Base-by-base conservation (phyloP, 2,113 vertebrate genomes). In the Plotosus lineatus region DNA sequence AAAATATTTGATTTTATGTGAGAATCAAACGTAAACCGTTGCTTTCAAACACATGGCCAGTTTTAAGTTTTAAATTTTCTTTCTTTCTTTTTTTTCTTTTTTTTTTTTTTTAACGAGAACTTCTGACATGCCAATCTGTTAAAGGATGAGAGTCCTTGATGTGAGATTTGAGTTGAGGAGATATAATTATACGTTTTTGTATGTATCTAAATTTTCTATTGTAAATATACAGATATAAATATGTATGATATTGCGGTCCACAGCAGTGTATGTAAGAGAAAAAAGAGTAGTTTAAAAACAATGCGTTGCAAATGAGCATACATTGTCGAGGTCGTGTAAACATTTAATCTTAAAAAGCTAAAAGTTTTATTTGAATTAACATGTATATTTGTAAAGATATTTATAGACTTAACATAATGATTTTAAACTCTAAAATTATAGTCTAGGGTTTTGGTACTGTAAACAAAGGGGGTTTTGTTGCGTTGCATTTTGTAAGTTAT, bases 301-400 rank as follows among this genome's bases (percentile, higher is more conserved):
- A 83, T 93, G 86, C 90, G 91, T 94, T 92, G 91, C 92, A 91
- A 90, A 93, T 89, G 92, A 93, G 92, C 93, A 93, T 93, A 95
- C 93, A 94, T 93, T 94, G 94, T 95, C 92, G 88, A 81, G 88
- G 85, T 88, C 65, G 66, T 92, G 89, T 91, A 91, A 90, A 90
- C 90, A 93, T 94, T 91, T 90, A 94, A 93, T 90, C 90, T 87
- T 90, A 82, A 84, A 86, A 93, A 92, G 91, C 92, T 90, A 93
- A 93, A 95, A 88, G 88, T 86, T 93, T 94, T 96, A 94, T 93
- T 92, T 93, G 91, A 93, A 85, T 94, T 95, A 95, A 94, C 92
- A 58, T 97, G 97, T 97, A 95, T 96, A 96, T 97, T 95, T 97
- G 96, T 98, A 96, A 97, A 97, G 95, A 91, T 98, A 96, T 97